These are phyloP conservation scores for Notolepis coatsorum DNA, from an alignment of 2,797 vertebrate species.

Conservation along the genomic window DNA sequence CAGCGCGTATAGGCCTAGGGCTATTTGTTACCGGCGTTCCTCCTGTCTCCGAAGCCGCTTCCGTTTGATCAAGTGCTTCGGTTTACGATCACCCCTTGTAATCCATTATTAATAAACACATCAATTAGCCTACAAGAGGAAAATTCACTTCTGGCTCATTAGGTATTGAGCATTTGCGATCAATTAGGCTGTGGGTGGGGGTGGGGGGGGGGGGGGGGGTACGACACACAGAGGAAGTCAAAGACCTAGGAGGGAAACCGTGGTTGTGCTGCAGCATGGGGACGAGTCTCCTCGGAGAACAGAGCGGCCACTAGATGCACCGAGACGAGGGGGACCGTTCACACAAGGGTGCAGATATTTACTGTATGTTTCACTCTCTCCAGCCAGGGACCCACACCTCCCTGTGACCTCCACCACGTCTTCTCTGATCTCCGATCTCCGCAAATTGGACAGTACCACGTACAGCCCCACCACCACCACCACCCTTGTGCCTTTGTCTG, in stretches of 20 bases:
- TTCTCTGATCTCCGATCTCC: conserved; percentile 53
- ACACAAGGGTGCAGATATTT: conserved; percentile 44
- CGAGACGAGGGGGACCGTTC: conserved; percentile 42
- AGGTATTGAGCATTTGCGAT: conserved; percentile 25
- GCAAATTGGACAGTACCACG: conserved; percentile 54
- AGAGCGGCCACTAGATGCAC: conserved; percentile 36
- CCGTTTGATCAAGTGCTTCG: conserved; percentile 70
- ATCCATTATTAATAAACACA: conserved; percentile 69
- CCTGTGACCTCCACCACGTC: conserved; percentile 41
- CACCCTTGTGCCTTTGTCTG: conserved; percentile 14
- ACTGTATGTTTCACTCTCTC: conserved; percentile 49
- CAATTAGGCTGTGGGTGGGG: conserved; percentile 14
- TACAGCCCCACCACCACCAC: no score
- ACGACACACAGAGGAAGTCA: conserved; percentile 25
- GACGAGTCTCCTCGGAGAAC: no score
- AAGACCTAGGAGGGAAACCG: neutral
- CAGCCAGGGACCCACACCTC: conserved; percentile 40
- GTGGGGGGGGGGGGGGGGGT: neutral
- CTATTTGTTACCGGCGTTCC: neutral
- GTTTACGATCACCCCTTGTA: conserved; percentile 46
- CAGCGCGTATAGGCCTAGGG: neutral
- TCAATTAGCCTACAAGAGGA: conserved; percentile 60
- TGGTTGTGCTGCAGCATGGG: no score
- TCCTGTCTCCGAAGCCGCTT: conserved; percentile 53
- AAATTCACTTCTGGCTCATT: conserved; percentile 59